phyloP scores from a whole-genome alignment of 2,888 invertebrate genomes.

The Lobophora halterata region DNA sequence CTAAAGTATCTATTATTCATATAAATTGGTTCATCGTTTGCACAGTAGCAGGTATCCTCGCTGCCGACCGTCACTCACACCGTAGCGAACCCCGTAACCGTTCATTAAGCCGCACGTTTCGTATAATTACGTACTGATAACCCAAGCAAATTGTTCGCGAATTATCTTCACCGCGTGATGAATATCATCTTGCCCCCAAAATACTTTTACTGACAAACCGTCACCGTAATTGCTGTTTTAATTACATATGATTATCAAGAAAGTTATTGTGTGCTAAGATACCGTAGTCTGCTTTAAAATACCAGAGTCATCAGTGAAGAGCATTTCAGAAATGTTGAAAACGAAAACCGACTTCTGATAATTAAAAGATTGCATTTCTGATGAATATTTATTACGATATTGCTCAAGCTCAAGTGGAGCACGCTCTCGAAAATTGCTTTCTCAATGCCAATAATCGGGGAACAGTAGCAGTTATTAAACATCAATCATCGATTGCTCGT shows the following conservation, averaged over 20 bases:
- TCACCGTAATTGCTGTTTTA: conserved; percentile 52
- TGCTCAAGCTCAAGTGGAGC: conserved; percentile 28
- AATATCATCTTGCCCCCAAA: conserved; percentile 63
- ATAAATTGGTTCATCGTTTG: too few species aligned
- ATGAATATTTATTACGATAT: conserved; percentile 12
- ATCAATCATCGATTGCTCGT: conserved; percentile 51
- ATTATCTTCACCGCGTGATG: conserved; percentile 66
- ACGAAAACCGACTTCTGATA: conserved; percentile 8
- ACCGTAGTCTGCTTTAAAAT: conserved; percentile 35
- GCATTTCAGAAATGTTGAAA: conserved; percentile 2
- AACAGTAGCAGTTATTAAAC: conserved; percentile 43
- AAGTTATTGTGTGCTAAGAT: conserved; percentile 51
- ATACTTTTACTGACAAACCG: conserved; percentile 47
- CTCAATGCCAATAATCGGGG: conserved; percentile 40
- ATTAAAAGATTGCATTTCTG: conserved; percentile 19
- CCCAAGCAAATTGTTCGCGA: conserved; percentile 75
- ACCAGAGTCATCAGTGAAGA: conserved; percentile 2
- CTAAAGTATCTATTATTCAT: too few species aligned
- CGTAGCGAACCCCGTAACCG: conserved; percentile 54
- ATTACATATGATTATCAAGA: conserved; percentile 47
- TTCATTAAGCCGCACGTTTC: conserved; percentile 72
- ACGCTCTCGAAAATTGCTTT: conserved; percentile 37
- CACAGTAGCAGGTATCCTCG: conserved; percentile 18
- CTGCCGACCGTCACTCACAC: conserved; percentile 44
- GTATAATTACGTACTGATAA: conserved; percentile 78